These are phyloP conservation scores for Drosophila littoralis DNA, from an alignment of 1,140 invertebrate genomes.

Conservation along the genomic window DNA sequence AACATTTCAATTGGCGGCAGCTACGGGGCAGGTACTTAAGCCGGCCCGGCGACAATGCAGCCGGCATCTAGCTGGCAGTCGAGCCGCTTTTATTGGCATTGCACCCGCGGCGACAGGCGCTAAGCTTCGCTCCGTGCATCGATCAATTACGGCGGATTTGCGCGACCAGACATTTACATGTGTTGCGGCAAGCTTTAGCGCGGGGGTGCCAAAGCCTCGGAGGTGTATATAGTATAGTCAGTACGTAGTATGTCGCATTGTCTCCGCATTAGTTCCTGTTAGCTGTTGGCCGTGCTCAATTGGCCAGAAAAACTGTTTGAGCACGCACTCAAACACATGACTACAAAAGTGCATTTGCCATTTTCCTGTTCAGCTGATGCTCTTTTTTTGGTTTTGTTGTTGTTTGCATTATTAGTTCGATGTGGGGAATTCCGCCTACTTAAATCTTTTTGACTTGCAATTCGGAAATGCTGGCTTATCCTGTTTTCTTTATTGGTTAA, in stretches of 20 bases:
- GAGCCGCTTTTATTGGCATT: constrained; percentile 63
- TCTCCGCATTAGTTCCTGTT: constrained; percentile 37
- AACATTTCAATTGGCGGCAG: constrained; percentile 31
- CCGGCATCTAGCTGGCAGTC: constrained; percentile 29
- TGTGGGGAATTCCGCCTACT: constrained; percentile 80
- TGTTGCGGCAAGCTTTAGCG: constrained; percentile 70
- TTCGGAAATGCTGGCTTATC: constrained; percentile 81
- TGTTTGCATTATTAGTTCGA: constrained; percentile 33
- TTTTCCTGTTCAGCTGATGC: constrained; percentile 44
- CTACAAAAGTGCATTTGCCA: constrained; percentile 63
- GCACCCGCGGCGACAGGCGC: constrained; percentile 77
- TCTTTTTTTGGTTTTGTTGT: constrained; percentile 36
- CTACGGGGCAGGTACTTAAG: constrained; percentile 72
- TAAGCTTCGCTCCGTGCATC: constrained; percentile 73
- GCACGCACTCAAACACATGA: constrained; percentile 72
- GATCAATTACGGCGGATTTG: constrained; percentile 80
- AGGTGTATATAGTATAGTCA: neutral
- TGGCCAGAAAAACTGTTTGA: constrained; percentile 76
- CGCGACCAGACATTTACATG: constrained; percentile 73
- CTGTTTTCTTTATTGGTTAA: constrained; percentile 83
- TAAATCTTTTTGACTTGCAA: constrained; percentile 81
- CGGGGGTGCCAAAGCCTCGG: constrained; percentile 39
- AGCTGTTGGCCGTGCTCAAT: constrained; percentile 58
- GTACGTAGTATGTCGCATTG: constrained; percentile 12
- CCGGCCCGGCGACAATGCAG: constrained; percentile 51